These are phyloP conservation scores for Papilio polyxenes DNA, from an alignment of 1,140 invertebrate species.

Conservation along the genomic window DNA sequence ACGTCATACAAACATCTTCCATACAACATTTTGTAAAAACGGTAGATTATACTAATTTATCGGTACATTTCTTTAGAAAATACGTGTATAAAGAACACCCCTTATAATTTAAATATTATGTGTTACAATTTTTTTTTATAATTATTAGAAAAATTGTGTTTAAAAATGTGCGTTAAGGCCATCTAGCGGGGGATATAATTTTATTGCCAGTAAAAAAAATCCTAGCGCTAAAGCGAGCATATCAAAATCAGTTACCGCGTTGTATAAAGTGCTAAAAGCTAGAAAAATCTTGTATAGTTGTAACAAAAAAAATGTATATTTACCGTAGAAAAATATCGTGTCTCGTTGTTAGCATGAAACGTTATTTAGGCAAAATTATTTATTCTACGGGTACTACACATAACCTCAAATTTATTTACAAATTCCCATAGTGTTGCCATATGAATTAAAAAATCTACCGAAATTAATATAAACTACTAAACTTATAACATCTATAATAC, in stretches of 20 bases:
- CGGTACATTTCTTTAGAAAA: neutral
- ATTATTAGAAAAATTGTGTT: slow-evolving; percentile 31
- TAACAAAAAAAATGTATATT: slow-evolving; percentile 61
- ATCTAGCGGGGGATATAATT: slow-evolving; percentile 25
- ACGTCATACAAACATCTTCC: neutral
- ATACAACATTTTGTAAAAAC: slow-evolving; percentile 11
- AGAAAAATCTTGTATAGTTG: slow-evolving; percentile 59
- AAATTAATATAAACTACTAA: neutral
- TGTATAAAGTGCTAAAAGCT: slow-evolving; percentile 53
- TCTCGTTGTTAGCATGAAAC: slow-evolving; percentile 63
- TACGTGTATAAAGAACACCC: slow-evolving; percentile 27
- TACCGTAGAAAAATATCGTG: slow-evolving; percentile 70
- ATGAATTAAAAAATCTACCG: neutral
- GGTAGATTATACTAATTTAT: slow-evolving; percentile 16
- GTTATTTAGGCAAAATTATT: slow-evolving; percentile 59
- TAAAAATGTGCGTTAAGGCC: slow-evolving; percentile 32
- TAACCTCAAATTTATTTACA: slow-evolving; percentile 8
- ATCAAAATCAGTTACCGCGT: slow-evolving; percentile 28
- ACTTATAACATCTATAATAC: neutral
- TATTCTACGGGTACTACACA: slow-evolving; percentile 49
- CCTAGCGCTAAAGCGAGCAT: slow-evolving; percentile 30
- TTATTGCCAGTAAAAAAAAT: slow-evolving; percentile 25
- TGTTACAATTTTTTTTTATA: slow-evolving; percentile 26
- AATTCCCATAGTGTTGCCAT: slow-evolving; percentile 22
- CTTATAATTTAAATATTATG: slow-evolving; percentile 44